These are phyloP conservation scores for Megalops atlanticus DNA, from an alignment of 2,113 vertebrate genomes.

Conservation along the genomic window DNA sequence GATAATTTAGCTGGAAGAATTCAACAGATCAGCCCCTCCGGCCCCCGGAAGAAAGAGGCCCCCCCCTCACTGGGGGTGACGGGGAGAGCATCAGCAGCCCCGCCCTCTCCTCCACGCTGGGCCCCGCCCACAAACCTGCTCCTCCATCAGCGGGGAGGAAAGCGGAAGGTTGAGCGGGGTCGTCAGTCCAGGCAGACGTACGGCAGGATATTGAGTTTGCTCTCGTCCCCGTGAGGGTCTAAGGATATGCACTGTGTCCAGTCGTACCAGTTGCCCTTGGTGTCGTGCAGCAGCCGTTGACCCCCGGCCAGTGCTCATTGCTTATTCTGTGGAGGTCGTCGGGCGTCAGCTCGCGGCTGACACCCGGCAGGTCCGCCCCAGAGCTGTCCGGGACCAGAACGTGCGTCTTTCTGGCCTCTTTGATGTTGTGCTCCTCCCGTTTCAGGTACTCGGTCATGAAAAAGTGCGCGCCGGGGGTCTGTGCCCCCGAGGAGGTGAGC, in stretches of 20 bases:
- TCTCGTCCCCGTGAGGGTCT: conserved; percentile 86
- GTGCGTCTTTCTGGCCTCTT: conserved; percentile 74
- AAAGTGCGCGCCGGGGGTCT: conserved; percentile 80
- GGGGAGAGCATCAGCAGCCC: conserved; percentile 35
- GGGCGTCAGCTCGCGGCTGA: conserved; percentile 74
- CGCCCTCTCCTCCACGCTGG: conserved; percentile 56
- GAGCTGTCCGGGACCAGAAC: conserved; percentile 72
- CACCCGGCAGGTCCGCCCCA: conserved; percentile 78
- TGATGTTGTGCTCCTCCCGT: conserved; percentile 78
- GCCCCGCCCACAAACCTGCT: conserved; percentile 39
- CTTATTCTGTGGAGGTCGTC: conserved; percentile 81
- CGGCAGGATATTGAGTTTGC: conserved; percentile 89
- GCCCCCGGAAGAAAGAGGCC: neutral
- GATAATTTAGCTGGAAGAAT: neutral
- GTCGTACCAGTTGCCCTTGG: conserved; percentile 90
- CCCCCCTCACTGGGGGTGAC: conserved; percentile 28
- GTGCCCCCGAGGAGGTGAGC: conserved; percentile 81
- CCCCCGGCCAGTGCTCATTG: conserved; percentile 83
- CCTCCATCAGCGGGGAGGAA: neutral
- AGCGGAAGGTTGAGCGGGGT: neutral
- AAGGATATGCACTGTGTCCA: conserved; percentile 95
- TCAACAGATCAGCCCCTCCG: neutral
- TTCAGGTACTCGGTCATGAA: conserved; percentile 86
- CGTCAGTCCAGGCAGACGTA: conserved; percentile 92
- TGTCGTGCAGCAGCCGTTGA: conserved; percentile 94